These are phyloP conservation scores for Cyclura pinguis DNA, from an alignment of 2,797 vertebrate species.

Conservation along the genomic window DNA sequence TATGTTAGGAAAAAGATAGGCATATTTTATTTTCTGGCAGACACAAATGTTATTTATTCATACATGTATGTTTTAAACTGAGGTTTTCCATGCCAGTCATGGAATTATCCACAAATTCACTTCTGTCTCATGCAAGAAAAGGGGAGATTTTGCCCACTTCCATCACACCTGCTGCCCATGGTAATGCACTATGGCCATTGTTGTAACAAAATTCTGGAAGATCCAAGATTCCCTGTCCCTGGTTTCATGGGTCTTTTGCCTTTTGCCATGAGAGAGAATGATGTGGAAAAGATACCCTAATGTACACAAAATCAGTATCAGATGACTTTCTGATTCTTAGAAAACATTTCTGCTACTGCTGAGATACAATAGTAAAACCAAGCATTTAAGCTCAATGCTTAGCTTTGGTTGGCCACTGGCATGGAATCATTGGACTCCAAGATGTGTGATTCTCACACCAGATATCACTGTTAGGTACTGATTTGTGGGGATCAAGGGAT, in stretches of 20 bases:
- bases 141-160: neutral
- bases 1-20: neutral
- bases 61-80: neutral
- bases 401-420: neutral
- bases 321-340: neutral
- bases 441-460: neutral
- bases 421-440: neutral
- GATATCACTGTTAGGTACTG: neutral
- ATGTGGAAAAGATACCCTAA: neutral
- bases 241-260: neutral
- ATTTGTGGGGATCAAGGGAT: neutral
- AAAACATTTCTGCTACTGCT: neutral
- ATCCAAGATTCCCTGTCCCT: no score
- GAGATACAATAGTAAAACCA: neutral
- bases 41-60: neutral
- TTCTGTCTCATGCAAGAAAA: neutral
- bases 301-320: neutral
- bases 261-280: neutral
- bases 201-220: neutral
- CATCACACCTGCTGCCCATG: neutral
- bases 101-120: no score
- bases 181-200: neutral
- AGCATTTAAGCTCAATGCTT: neutral
- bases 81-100: neutral
- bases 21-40: neutral